Conservation (phyloP, 2,888 invertebrate species). For the Diplazon laetatorius region DNA sequence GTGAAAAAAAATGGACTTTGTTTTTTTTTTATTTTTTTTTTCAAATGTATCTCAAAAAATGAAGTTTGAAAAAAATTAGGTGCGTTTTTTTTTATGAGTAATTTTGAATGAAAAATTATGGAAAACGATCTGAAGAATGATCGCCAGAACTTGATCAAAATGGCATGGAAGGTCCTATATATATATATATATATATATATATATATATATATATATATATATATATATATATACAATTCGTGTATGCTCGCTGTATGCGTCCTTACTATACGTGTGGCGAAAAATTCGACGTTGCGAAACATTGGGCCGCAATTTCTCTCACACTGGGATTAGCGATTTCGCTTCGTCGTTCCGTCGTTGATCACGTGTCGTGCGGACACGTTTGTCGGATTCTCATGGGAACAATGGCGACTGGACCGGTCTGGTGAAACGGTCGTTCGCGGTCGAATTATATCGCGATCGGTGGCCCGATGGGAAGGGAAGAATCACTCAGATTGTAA, state of each 20-base stretch:
- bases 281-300: slow-evolving; percentile 24
- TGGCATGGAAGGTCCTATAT: neutral
- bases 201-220: neutral
- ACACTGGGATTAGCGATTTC: too few relatives aligned
- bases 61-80: too few relatives aligned
- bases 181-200: neutral
- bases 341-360: slow-evolving; percentile 4
- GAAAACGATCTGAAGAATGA: too few relatives aligned
- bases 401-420: slow-evolving; percentile 51
- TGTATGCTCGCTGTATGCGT: neutral
- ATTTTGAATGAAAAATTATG: too few relatives aligned
- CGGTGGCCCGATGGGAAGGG: slow-evolving; percentile 40
- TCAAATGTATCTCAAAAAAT: too few relatives aligned
- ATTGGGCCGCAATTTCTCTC: neutral
- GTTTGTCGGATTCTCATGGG: slow-evolving; percentile 48
- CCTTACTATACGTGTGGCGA: neutral
- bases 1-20: too few relatives aligned
- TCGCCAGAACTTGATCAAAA: too few relatives aligned
- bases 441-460: slow-evolving; percentile 59
- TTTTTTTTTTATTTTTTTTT: too few relatives aligned
- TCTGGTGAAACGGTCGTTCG: slow-evolving; percentile 55
- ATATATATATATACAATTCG: neutral
- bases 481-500: slow-evolving; percentile 45
- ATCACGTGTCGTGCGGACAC: slow-evolving; percentile 12
- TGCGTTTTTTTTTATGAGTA: too few relatives aligned